A percentile compares a stretch with the other conserved stretches of the same genome.
These are phyloP conservation scores for Linepithema humile DNA, from an alignment of 1,140 invertebrate species.

Conservation along the genomic window DNA sequence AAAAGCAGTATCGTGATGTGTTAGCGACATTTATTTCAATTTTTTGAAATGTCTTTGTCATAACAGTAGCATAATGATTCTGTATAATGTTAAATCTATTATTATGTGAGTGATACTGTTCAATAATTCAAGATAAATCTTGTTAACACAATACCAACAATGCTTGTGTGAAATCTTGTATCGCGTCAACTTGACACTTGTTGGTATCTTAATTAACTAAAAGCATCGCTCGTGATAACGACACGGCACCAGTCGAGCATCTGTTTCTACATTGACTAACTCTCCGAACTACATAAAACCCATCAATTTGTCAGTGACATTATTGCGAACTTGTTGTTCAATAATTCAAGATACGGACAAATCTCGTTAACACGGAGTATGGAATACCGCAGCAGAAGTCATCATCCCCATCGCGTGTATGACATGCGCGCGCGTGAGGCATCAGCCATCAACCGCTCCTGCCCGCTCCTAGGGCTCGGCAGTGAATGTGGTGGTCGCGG, in stretches of 20 bases:
- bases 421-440: not conserved
- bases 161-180: constrained; percentile 10
- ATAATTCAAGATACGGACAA: constrained; percentile 19
- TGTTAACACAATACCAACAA: constrained; percentile 12
- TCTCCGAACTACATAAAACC: not conserved
- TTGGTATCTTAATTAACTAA: constrained; percentile 55
- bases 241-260: not conserved
- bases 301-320: constrained; percentile 21
- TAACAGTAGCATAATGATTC: too few relatives aligned
- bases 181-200: constrained; percentile 38
- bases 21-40: too few relatives aligned
- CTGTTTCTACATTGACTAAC: not conserved
- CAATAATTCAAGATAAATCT: constrained; percentile 46
- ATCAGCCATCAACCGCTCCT: not conserved
- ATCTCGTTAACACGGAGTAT: constrained; percentile 9
- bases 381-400: not conserved
- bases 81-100: too few relatives aligned
- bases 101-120: not conserved
- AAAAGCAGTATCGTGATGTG: too few relatives aligned
- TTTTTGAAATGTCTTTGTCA: too few relatives aligned
- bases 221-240: constrained; percentile 17
- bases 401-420: not conserved
- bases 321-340: constrained; percentile 15
- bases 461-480: not conserved
- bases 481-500: not conserved